Evolutionary conservation across 2,888 invertebrate species (phyloP), one percentile per base, ranked within the genome.

Genomic region (Tetramorium bicarinatum): DNA sequence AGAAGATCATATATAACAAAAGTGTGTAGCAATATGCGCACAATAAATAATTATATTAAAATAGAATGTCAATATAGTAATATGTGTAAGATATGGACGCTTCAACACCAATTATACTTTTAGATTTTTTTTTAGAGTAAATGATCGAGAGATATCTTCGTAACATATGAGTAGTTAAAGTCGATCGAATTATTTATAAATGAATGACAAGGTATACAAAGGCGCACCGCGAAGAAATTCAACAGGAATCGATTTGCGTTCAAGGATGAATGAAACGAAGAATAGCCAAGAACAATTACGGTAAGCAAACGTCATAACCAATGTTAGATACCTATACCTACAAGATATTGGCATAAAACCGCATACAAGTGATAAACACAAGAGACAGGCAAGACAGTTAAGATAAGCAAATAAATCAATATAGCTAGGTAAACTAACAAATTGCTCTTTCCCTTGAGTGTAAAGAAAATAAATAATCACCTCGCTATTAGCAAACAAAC

Each of bases 141-240:
- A 77, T 56, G 11, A 21, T 56, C 54, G n/a, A 7, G 13, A 44
- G 7, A 18, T 54, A 44, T 56, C 66, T 64, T 25, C 7, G 18
- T 44, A 56, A 25, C 54, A 29, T 69, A 69, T 11, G n/a, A 69
- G 54, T 29, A n/a, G 25, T 54, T 52, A 66, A 76, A 66, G 77
- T 54, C 54, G 56, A 77, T 56, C 54, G 11, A 77, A 77, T 77
- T 77, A 77, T 69, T 69, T 77, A 77, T 77, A 77, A 77, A 77
- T 77, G 34, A 56, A 56, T 77, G 54, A 44, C 29, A 67, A 25
- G 69, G 54, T 77, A 77, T 54, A 15, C 41, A 77, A 44, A 21
- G 69, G 54, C n/a, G 54, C 29, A 54, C 38, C 29, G 54, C 54
- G 18, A 66, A 67, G 69, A 69, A 44, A 77, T 77, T 77, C 44